A percentile compares a stretch with the other conserved stretches of the same genome.
Evolutionary conservation across 2,888 invertebrate species (phyloP).

Genomic region (Boloria euphrosyne): DNA sequence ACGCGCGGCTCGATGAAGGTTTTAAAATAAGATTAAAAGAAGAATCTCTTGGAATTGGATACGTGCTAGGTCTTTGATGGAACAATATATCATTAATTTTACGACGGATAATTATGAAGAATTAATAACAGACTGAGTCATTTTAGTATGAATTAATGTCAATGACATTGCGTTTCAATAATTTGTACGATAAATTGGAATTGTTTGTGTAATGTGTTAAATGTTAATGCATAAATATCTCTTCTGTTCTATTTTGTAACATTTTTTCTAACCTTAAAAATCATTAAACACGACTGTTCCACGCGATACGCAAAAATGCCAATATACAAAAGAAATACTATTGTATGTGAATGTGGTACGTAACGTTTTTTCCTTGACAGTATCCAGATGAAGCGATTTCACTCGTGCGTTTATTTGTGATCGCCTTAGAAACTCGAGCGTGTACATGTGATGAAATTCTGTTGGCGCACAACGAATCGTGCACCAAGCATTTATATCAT

Average conservation of each 20-base stretch:
- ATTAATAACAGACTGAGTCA: too few species aligned
- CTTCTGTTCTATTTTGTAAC: background rate
- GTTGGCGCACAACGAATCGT: conserved; percentile 34
- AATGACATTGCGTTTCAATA: too few species aligned
- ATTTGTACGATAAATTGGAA: too few species aligned
- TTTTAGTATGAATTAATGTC: too few species aligned
- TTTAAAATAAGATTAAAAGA: background rate
- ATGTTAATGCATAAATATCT: too few species aligned
- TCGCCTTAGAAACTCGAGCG: conserved; percentile 37
- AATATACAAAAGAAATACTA: conserved; percentile 24
- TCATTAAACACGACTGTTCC: conserved; percentile 27
- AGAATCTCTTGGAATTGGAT: too few species aligned
- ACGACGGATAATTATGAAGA: too few species aligned
- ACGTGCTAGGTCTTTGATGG: too few species aligned
- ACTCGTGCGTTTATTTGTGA: conserved; percentile 38
- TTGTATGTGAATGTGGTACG: conserved; percentile 4
- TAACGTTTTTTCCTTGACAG: conserved; percentile 38
- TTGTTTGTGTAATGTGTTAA: too few species aligned
- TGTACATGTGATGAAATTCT: conserved; percentile 41
- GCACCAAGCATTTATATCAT: conserved; percentile 28
- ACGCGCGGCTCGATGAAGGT: background rate
- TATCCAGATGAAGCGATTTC: conserved; percentile 47
- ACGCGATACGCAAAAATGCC: conserved; percentile 8
- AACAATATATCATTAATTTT: too few species aligned
- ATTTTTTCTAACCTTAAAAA: conserved; percentile 39